Base-by-base conservation (phyloP, 2,888 invertebrate species). In the Harpagoxenus sublaevis region DNA sequence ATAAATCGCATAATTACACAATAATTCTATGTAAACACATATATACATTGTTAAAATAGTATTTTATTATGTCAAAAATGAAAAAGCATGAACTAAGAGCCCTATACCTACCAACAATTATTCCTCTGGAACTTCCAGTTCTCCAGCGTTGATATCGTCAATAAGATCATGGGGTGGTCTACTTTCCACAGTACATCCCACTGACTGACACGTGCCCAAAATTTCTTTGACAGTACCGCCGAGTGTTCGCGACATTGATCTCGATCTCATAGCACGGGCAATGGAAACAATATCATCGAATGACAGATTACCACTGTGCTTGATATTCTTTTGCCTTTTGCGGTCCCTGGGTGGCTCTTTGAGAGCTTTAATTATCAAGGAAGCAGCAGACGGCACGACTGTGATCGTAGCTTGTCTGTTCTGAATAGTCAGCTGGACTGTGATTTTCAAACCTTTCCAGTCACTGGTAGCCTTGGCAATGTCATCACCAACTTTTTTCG, bases 401-500 rank as follows among this genome's bases (percentile, higher is more conserved):
- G 98, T 97, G 92, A 99, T 99, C 86, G 98, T 97, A 3, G 99
- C 99, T 94, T 99, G 99, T 95, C 99, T 97, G 96, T 99, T 99
- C 95, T 99, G 99, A 93, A 99, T 99, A 84, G 98, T 99, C 92
- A 99, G 96, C 95, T 98, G 98, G 4, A 99, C 99, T 0, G 99
- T 99, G 94, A 99, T 99, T 96, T 99, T 99, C 91, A 99, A 96
- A 89, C 99, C 99, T 95, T 99, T 99, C 99, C 99, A 99, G 95
- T 99, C 99, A 55, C 98, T 97, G 12, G 99, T 99, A 1, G 99
- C 99, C 96, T 99, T 99, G 89, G 99, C 99, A 94, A 99, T 99
- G 95, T 99, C 99, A 96, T 99, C 99, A 96, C 99, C 99, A 94
- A 99, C 98, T 97, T 99, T 99, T 96, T 99, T 99, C 83, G 99